A percentile compares a stretch with the other conserved stretches of the same genome.
Conservation (phyloP, 2,797 vertebrate species). For the Chrysocyon brachyurus region DNA sequence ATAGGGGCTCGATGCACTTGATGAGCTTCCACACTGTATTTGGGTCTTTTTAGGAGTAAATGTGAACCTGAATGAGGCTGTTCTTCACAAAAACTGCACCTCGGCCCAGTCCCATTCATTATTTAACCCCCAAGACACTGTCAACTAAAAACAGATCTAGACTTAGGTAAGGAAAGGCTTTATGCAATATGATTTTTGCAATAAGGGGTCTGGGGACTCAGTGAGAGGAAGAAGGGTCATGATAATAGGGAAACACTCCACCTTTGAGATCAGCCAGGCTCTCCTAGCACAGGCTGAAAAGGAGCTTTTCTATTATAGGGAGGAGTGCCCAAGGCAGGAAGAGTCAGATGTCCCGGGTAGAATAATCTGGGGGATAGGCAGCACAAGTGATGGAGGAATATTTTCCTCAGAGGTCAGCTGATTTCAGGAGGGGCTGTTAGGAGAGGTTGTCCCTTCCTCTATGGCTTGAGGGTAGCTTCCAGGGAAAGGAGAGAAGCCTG, state of each 20-base stretch:
- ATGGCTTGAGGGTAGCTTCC: too few species aligned
- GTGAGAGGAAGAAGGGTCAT: too few species aligned
- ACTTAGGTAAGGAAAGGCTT: neutral
- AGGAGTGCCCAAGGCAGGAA: neutral
- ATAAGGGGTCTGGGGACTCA: too few species aligned
- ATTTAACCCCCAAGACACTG: too few species aligned
- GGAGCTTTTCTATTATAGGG: neutral
- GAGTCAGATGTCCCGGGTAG: neutral
- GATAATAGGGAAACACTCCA: neutral
- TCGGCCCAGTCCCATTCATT: neutral
- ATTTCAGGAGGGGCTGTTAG: too few species aligned
- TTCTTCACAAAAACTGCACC: neutral
- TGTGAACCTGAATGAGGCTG: neutral
- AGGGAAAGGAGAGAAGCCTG: neutral
- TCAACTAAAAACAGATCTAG: neutral
- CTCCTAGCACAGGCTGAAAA: neutral
- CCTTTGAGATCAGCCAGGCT: neutral
- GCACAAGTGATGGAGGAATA: rapidly evolving
- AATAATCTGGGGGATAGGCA: neutral
- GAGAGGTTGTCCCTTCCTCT: neutral
- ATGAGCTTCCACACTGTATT: too few species aligned
- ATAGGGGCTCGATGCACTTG: rapidly evolving
- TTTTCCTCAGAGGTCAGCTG: neutral
- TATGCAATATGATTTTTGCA: neutral
- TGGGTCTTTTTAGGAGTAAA: neutral